Evolutionary conservation across 2,888 invertebrate species (phyloP), one percentile per base, ranked within the genome.

Genomic region (Luperina nickerlii): DNA sequence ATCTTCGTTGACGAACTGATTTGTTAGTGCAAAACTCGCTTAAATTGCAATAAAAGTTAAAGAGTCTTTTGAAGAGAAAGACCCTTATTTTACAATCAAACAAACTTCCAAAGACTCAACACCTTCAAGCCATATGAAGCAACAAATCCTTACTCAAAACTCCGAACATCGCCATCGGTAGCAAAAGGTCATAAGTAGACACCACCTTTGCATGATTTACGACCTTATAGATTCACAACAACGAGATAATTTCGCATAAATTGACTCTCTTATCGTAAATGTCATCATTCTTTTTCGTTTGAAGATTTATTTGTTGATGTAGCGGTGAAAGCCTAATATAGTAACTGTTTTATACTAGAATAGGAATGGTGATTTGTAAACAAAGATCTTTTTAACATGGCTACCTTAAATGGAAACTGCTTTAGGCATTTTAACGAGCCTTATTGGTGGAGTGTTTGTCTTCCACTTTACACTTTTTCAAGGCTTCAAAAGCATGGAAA

Each of bases 201-300:
- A 24, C 32, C 80, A 76, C 74, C 71, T 72, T 74, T 73, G 51
- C 66, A 72, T 79, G 85, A 85, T 85, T 85, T 85, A 85, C 79
- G 80, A 87, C 66, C 80, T 67, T 57, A 66, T 66, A 76, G 73
- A 87, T 87, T 71, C 70, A 75, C 73, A 68, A 74, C 62, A 71
- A 84, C 48, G 51, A 72, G 75, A 87, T 85, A 87, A 77, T 75
- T 74, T 78, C 38, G 68, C 63, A 67, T 65, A 67, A 84, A 83
- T 78, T 75, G 81, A 68, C 69, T 81, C 65, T 83, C 32, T 77
- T 85, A 85, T 85, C 85, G 45, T 15, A 87, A 85, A 85, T 87
- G 77, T 74, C 85, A 85, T 87, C 87, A 32, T 69, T 74, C 66
- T 57, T 74, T 67, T 83, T 74, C 63, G 63, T 74, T 67, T 60